phyloP scores from a whole-genome alignment of 2,797 vertebrate genomes.

The Pseudochaenichthys georgianus region DNA sequence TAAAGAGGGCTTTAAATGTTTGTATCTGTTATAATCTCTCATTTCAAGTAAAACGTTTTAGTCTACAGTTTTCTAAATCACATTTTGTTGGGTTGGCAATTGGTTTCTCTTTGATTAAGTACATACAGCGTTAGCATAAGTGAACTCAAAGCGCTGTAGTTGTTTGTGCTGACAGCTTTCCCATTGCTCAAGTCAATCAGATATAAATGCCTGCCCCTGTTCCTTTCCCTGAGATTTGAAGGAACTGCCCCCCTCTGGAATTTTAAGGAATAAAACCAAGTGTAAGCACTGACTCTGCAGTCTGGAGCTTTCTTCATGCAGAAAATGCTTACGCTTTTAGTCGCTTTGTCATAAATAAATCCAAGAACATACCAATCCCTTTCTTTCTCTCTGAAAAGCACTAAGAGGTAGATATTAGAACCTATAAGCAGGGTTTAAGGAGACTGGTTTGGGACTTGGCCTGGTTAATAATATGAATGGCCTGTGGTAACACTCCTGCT shows the following conservation, averaged over 20 bases:
- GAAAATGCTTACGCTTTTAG: constrained; percentile 6
- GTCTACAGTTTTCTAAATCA: constrained; percentile 53
- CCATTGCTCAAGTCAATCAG: constrained; percentile 16
- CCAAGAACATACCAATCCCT: constrained; percentile 32
- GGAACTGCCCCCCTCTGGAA: constrained; percentile 25
- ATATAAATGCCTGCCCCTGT: constrained; percentile 24
- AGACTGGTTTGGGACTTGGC: constrained; percentile 19
- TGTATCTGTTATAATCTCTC: constrained; percentile 17
- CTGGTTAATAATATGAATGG: constrained; percentile 24
- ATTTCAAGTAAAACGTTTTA: constrained; percentile 67
- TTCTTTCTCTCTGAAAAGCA: constrained; percentile 36
- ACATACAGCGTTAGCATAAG: constrained; percentile 11
- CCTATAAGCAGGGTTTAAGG: constrained; percentile 41
- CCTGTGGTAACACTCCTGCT: constrained; percentile 39
- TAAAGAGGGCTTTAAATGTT: constrained; percentile 45
- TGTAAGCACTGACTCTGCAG: constrained; percentile 29
- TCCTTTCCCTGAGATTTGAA: constrained; percentile 58
- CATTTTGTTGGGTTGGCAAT: constrained; percentile 59
- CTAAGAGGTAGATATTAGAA: constrained; percentile 72
- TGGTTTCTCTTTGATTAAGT: no score
- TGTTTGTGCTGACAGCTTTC: constrained; percentile 19
- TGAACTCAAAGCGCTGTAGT: constrained; percentile 22
- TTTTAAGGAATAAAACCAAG: constrained; percentile 20
- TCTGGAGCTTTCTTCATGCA: constrained; percentile 14
- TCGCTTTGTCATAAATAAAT: constrained; percentile 47